Evolutionary conservation across 2,113 vertebrate species (phyloP), one percentile per base, ranked within the genome.

Genomic region (Tautogolabrus adspersus): DNA sequence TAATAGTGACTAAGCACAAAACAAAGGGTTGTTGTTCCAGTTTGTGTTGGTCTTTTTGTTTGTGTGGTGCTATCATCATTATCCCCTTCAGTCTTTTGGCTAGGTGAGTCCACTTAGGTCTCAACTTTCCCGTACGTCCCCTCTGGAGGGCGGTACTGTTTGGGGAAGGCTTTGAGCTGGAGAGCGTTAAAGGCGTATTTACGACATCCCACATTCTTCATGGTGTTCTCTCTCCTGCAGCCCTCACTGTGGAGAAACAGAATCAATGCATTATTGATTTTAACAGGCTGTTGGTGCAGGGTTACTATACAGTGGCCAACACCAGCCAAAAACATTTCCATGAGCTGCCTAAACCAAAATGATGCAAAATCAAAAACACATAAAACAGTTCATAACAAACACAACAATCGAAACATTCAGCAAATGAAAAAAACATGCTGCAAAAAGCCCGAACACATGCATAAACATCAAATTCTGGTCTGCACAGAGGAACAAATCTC

Each of bases 171-270:
- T 93, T 98, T 99, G 94, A 99, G 96, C 89, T 99, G 98, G 83
- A 99, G 96, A 70, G 96, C 94, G 93, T 99, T 99, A 94, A 99
- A 99, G 19, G 98, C 98, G 89, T 99, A 99, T 96, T 99, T 99
- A 91, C 98, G 97, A 94, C 98, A 99, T 95, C 98, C 98, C 91
- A 99, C 97, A 90, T 99, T 99, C 96, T 99, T 99, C 98, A 99
- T 98, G 93, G 98, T 99, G 95, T 99, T 99, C 95, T 99, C 98
- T 93, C 98, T 95, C 79, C 98, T 95, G 94, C 98, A 99, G 92
- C 98, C 98, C 96, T 99, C 98, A 79, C 98, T 99, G 95, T 91
- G 93, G 80, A 85, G 66, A 82, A 30, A 90, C 90, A 94, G 90
- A 94, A 93, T 88, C 91, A 91, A 89, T 46, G 30, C 2, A 87